A percentile compares a stretch with the other conserved stretches of the same genome.
Evolutionary conservation across 2,113 vertebrate species (phyloP).

Genomic region (Saguinus midas): DNA sequence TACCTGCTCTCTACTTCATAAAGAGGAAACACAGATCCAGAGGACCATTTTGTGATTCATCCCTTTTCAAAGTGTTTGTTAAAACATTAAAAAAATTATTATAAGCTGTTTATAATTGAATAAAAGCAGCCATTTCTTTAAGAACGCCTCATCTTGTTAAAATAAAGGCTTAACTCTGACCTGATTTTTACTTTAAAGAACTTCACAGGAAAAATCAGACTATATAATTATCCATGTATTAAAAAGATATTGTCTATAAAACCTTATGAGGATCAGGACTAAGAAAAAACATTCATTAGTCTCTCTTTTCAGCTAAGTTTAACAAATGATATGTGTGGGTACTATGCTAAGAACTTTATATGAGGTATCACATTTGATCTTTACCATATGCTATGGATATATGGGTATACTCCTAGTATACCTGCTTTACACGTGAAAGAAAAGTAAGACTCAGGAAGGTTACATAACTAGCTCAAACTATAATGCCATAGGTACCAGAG

Average conservation of each 20-base stretch:
- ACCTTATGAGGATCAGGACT: neutral
- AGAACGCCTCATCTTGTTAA: neutral
- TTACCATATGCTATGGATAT: neutral
- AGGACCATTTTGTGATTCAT: neutral
- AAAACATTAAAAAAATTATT: neutral
- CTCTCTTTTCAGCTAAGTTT: neutral
- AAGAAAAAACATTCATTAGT: neutral
- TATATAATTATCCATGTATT: neutral
- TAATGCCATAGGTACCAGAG: neutral
- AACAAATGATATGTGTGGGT: neutral
- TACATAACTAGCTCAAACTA: neutral
- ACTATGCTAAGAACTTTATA: neutral
- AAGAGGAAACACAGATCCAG: neutral
- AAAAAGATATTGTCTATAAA: neutral
- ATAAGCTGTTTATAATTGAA: neutral
- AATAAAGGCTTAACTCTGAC: neutral
- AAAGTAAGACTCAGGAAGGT: neutral
- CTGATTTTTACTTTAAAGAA: conserved; percentile 41
- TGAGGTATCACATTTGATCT: neutral
- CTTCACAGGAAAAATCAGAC: conserved; percentile 6
- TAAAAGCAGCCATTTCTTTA: neutral
- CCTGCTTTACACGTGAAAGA: neutral
- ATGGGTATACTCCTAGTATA: neutral
- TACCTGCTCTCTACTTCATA: neutral
- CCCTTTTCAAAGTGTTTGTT: conserved; percentile 35